phyloP scores from a whole-genome alignment of 2,888 invertebrate species.

The Caenorhabditis sp. region DNA sequence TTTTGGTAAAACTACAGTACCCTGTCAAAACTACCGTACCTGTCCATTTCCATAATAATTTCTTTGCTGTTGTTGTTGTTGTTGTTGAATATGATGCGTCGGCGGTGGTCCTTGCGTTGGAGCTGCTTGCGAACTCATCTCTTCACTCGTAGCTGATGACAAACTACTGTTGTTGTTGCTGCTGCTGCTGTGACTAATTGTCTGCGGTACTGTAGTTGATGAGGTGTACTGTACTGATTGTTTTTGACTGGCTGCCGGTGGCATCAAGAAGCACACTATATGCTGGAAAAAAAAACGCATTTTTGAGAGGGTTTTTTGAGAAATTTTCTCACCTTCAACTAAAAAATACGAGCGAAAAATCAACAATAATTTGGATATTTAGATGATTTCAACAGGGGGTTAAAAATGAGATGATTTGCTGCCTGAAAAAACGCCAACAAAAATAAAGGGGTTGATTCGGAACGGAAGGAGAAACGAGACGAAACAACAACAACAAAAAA shows the following conservation, averaged over 20 bases:
- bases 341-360: background rate
- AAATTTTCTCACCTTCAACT: background rate
- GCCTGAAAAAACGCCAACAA: background rate
- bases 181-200: background rate
- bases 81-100: background rate
- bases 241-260: slow-evolving; percentile 4
- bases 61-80: background rate
- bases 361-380: background rate
- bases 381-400: background rate
- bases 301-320: background rate
- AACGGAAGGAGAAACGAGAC: background rate
- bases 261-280: slow-evolving; percentile 4
- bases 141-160: background rate
- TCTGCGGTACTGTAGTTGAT: background rate
- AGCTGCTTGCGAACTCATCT: background rate
- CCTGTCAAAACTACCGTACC: background rate
- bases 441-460: background rate
- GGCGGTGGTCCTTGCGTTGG: background rate
- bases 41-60: background rate
- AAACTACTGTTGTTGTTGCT: background rate
- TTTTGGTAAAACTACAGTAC: too few species aligned
- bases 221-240: background rate
- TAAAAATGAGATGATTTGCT: background rate
- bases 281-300: background rate
- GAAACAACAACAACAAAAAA: background rate